A percentile compares a stretch with the other conserved stretches of the same genome.
Conservation (phyloP, 2,797 vertebrate genomes). For the Periophthalmus magnuspinnatus region DNA sequence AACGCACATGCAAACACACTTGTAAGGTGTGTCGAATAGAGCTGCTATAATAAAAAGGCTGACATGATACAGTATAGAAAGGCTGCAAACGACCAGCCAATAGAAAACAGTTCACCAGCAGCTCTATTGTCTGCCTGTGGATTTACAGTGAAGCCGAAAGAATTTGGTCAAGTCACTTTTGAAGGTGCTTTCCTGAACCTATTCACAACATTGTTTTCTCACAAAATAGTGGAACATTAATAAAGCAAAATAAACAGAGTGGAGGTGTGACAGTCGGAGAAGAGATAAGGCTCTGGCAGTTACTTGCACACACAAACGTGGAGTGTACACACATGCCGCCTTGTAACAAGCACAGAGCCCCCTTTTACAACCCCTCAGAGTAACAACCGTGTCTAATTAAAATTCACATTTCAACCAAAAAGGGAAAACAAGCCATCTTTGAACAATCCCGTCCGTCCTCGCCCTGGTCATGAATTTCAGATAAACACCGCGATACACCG, state of each 20-base stretch:
- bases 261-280: constrained; percentile 64
- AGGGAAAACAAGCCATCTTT: constrained; percentile 68
- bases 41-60: constrained; percentile 87
- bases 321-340: constrained; percentile 46
- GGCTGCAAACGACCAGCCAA: constrained; percentile 92
- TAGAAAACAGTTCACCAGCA: constrained; percentile 79
- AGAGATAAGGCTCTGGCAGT: constrained; percentile 46
- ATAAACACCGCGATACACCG: constrained; percentile 69
- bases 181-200: constrained; percentile 64
- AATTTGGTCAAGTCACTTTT: constrained; percentile 61
- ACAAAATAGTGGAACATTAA: constrained; percentile 60
- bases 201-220: constrained; percentile 59
- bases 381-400: constrained; percentile 76
- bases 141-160: constrained; percentile 68
- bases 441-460: constrained; percentile 66
- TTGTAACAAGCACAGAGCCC: constrained; percentile 67
- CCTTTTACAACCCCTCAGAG: constrained; percentile 68
- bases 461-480: constrained; percentile 65
- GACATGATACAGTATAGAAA: constrained; percentile 93
- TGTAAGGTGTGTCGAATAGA: constrained; percentile 86
- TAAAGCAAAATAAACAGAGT: constrained; percentile 65
- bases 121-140: constrained; percentile 68
- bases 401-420: constrained; percentile 74
- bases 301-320: constrained; percentile 28
- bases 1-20: constrained; percentile 52